Base-by-base conservation (phyloP, 2,113 vertebrate species). In the Casuarius casuarius region DNA sequence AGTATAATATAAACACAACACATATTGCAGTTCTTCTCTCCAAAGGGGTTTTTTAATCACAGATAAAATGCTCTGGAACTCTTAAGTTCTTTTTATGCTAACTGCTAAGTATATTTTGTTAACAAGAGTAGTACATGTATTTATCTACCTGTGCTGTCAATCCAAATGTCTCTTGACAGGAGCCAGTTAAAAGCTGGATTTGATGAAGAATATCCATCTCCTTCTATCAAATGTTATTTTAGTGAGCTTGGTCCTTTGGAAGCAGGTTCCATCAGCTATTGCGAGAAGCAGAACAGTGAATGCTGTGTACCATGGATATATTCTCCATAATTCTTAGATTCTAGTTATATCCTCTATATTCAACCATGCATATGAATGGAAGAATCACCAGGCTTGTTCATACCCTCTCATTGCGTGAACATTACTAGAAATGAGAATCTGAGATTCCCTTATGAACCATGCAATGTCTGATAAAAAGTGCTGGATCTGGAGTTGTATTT, bases 101-200 rank as follows among this genome's bases (percentile, higher is more conserved):
- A 68, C 26, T 0, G 0, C 33, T 49, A 35, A 9, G 4, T 35
- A 48, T 52, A 72, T 77, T 78, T 31, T 19, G 20, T 54, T 63
- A 65, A 61, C 6, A 16, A 9, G 4, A 1, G 0, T 11, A 58
- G 11, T 2, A 1, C 9, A 3, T 25, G 7, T 15, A 74, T 26
- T 56, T 35, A 42, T 23, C 4, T 10, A 67, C 5, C 7, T 80
- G 40, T 71, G 42, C 15, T 61, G 14, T 52, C 51, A 75, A 40
- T 44, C 11, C 17, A 89, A 71, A 29, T 3, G 12, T 7, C 20
- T 79, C 25, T 31, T 65, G 21, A 73, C 54, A 59, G 29, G 23
- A 72, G 28, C 33, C 46, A 23, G 9, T 72, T 84, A 68, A 63
- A 87, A 72, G 29, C 18, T 68, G 52, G 10, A 23, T 92, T 66